Percentiles rank a stretch among this genome's conserved stretches.
These are phyloP conservation scores for Arbacia lixula DNA, from an alignment of 53 echinoderm and acorn worm genomes.

Conservation along the genomic window DNA sequence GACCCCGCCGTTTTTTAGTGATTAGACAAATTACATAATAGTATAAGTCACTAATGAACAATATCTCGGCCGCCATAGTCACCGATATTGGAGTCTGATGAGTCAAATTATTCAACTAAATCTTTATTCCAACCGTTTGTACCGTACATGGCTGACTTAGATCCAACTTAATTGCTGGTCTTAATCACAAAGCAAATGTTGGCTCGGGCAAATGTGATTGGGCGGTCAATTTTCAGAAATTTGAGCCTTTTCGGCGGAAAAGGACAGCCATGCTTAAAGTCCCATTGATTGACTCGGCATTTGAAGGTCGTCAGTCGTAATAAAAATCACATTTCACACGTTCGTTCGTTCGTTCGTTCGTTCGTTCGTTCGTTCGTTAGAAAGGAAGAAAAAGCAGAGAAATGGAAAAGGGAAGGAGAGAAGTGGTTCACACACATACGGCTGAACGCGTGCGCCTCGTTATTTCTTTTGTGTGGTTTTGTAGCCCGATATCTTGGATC, in stretches of 20 bases:
- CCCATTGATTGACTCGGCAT: conserved; percentile 33
- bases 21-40: too few relatives aligned
- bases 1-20: too few relatives aligned
- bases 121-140: too few relatives aligned
- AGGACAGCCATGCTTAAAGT: conserved; percentile 32
- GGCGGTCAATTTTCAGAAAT: conserved; percentile 25
- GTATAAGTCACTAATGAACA: too few relatives aligned
- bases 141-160: too few relatives aligned
- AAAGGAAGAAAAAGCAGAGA: conserved; percentile 1
- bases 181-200: conserved; percentile 21
- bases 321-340: conserved; percentile 51
- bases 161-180: too few relatives aligned
- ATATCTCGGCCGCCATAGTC: too few relatives aligned
- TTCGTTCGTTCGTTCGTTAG: conserved; percentile 25
- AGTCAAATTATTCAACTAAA: too few relatives aligned
- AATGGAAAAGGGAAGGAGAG: background rate
- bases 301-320: conserved; percentile 23
- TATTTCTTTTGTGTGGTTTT: too few relatives aligned
- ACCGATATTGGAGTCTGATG: too few relatives aligned
- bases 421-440: conserved; percentile 35
- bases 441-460: conserved; percentile 7
- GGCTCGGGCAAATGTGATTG: conserved; percentile 33
- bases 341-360: conserved; percentile 22
- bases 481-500: too few relatives aligned
- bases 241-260: conserved; percentile 26